Evolutionary conservation across 2,113 vertebrate species (phyloP).

Genomic region (Eptatretus burgeri): DNA sequence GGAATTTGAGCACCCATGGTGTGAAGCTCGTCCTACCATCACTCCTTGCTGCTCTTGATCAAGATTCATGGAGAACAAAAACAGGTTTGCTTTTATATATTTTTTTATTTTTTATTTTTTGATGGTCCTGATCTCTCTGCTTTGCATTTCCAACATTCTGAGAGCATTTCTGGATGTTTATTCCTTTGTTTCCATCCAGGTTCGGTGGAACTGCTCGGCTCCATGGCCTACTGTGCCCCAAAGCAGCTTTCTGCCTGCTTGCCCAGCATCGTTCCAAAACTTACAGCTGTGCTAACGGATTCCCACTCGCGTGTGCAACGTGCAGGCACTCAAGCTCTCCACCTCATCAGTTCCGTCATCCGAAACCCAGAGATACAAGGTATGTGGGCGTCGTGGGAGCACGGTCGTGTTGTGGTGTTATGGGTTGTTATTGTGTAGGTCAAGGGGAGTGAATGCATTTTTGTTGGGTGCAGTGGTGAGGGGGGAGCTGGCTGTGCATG

Average conservation of each 20-base stretch:
- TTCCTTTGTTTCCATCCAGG: conserved; percentile 19
- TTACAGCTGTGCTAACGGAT: conserved; percentile 82
- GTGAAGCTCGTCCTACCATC: conserved; percentile 91
- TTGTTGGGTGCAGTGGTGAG: too few relatives aligned
- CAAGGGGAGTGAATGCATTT: too few relatives aligned
- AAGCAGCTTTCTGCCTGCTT: conserved; percentile 89
- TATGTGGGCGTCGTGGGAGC: conserved; percentile 14
- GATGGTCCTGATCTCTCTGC: not conserved
- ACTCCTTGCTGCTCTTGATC: conserved; percentile 60
- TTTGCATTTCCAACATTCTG: not conserved
- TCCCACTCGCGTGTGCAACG: conserved; percentile 96
- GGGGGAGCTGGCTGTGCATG: too few relatives aligned
- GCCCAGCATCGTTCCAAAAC: conserved; percentile 85
- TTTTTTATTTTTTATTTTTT: not conserved
- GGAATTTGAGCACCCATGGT: conserved; percentile 79
- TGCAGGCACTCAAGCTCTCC: conserved; percentile 70
- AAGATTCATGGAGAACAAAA: conserved; percentile 97
- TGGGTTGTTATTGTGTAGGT: not conserved
- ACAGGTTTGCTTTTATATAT: conserved; percentile 39
- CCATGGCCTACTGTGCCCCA: conserved; percentile 86
- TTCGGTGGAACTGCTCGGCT: conserved; percentile 72
- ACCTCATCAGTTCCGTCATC: conserved; percentile 84
- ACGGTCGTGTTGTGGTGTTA: not conserved
- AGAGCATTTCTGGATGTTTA: not conserved
- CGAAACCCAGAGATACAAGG: conserved; percentile 88